Base-by-base conservation (phyloP, 2,888 invertebrate species). In the Dryocosmus kuriphilus region DNA sequence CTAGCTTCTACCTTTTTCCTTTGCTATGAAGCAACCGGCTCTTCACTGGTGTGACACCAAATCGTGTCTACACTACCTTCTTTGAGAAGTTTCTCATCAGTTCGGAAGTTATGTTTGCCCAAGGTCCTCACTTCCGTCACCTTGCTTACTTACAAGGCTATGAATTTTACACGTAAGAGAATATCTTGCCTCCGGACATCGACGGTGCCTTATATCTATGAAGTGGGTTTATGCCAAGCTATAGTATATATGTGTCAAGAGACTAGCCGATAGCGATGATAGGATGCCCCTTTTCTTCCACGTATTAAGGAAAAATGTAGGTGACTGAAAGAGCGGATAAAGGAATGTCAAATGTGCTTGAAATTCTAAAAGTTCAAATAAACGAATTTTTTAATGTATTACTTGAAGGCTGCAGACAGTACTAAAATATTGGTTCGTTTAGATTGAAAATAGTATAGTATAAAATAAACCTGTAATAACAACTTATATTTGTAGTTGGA, bases 61-160 rank as follows among this genome's bases (percentile, higher is more conserved):
- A 55, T 62, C 65, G 8, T 57, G 55, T 27, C 74, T 74, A 57
- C 51, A 38, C 74, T 77, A 74, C 71, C n/a, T 32, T 38, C 74
- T 74, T 74, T 74, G 74, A 74, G 32, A 32, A 24, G 30, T 57
- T 62, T 76, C 75, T 73, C 73, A 61, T 78, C 73, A 63, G 75
- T 71, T 76, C 76, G 57, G 71, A 38, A 73, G 76, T 78, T 30
- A 61, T 79, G 79, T 79, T 79, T 74, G 55, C 74, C 41, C 27
- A 38, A 35, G 60, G 51, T 67, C 57, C 71, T 63, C 75, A 67
- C 78, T 63, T 14, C 57, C 60, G 71, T 30, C 46, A n/a, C 46
- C 11, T 30, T 65, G 38, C 65, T n/a, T 71, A 71, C 51, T 8
- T 71, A 71, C 30, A 71, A 71, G 46, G 24, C 71, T 30, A 51